These are phyloP conservation scores for Varecia variegata DNA, from an alignment of 2,797 vertebrate genomes.

Conservation along the genomic window DNA sequence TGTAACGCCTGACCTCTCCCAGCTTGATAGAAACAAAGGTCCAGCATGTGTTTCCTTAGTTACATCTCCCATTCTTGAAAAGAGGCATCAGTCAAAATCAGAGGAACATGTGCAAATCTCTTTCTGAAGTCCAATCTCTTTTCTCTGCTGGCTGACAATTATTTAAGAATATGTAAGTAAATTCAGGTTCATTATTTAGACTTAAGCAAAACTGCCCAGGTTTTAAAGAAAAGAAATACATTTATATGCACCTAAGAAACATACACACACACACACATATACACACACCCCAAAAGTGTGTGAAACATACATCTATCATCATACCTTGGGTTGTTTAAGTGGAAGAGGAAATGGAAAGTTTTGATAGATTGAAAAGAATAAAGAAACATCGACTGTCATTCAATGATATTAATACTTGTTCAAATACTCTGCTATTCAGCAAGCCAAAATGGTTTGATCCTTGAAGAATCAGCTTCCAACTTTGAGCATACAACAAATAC, in stretches of 20 bases:
- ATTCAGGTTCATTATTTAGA: background rate
- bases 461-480: background rate
- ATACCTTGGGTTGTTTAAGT: background rate
- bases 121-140: background rate
- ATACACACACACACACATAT: background rate
- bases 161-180: background rate
- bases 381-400: background rate
- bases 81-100: background rate
- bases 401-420: background rate
- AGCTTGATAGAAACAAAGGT: background rate
- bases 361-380: background rate
- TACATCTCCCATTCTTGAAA: background rate
- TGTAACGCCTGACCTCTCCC: background rate
- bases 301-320: background rate
- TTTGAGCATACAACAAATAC: background rate
- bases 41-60: background rate
- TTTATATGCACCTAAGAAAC: background rate
- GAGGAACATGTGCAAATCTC: background rate
- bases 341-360: background rate
- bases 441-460: background rate
- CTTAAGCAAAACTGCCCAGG: background rate
- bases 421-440: background rate
- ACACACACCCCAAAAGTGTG: background rate
- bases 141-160: background rate
- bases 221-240: background rate